Percentiles rank a stretch among this genome's conserved stretches.
Evolutionary conservation across 2,888 invertebrate species (phyloP).

Genomic region (Entomobrya multifasciata): DNA sequence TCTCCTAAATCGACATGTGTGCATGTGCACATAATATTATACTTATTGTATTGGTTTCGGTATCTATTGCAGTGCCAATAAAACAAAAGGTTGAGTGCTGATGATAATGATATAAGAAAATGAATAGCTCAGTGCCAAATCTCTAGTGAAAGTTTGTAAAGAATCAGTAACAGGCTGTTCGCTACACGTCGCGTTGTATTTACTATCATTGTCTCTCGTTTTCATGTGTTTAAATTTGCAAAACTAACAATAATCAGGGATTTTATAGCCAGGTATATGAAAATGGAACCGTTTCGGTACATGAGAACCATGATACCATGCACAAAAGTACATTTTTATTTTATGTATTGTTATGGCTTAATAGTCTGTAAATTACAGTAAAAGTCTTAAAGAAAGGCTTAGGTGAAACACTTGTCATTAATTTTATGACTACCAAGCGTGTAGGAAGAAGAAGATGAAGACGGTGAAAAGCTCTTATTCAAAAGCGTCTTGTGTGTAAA

Average conservation of each 20-base stretch:
- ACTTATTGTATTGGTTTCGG: not conserved
- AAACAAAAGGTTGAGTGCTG: constrained; percentile 14
- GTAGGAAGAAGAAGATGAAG: not conserved
- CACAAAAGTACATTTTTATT: not conserved
- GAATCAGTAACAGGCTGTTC: not conserved
- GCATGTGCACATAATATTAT: not conserved
- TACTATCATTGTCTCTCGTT: not conserved
- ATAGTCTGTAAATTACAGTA: constrained; percentile 1
- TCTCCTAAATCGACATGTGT: not conserved
- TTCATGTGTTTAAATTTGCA: not conserved
- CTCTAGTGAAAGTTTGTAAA: not conserved
- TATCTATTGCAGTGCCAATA: constrained; percentile 11
- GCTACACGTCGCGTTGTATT: not conserved
- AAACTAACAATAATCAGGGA: not conserved
- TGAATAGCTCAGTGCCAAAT: not conserved
- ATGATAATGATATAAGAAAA: not conserved
- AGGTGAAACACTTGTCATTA: not conserved
- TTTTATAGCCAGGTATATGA: not conserved
- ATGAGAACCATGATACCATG: constrained; percentile 10
- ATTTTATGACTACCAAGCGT: constrained; percentile 6
- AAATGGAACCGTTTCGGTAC: constrained; percentile 40
- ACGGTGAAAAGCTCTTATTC: not conserved
- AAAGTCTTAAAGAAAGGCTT: not conserved
- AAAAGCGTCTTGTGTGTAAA: not conserved
- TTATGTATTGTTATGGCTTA: constrained; percentile 8